A percentile compares a stretch with the other conserved stretches of the same genome.
Conservation (phyloP, 2,797 vertebrate genomes). For the Sitta carolinensis region DNA sequence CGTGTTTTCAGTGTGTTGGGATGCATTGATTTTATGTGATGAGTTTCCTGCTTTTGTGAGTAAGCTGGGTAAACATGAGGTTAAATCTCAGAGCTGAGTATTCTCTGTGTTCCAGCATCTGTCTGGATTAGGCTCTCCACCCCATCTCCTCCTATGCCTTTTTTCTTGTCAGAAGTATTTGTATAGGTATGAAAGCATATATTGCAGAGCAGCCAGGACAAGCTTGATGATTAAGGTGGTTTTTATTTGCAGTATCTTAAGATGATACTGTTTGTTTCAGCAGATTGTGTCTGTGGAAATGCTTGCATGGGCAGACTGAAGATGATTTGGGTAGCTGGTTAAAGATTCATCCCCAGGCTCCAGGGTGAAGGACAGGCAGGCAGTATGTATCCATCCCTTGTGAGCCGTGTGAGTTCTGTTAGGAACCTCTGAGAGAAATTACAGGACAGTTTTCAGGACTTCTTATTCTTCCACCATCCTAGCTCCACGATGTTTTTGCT, state of each 20-base stretch:
- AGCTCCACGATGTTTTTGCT: not conserved
- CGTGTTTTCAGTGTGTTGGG: not conserved
- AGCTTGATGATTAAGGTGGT: not conserved
- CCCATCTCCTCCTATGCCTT: not conserved
- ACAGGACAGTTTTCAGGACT: not conserved
- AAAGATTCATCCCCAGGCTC: not conserved
- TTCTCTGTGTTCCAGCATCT: not conserved
- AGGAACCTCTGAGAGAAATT: not conserved
- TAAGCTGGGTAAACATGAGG: not conserved
- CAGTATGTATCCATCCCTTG: not conserved
- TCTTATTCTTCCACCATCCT: not conserved
- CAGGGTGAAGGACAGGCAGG: not conserved
- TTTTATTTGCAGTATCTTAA: not conserved
- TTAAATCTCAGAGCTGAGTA: not conserved
- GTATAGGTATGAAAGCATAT: not conserved
- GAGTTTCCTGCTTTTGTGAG: not conserved
- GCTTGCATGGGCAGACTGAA: not conserved
- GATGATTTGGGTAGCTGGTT: not conserved
- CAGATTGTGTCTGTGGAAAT: not conserved
- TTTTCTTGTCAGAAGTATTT: not conserved
- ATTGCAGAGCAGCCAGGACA: rapidly evolving
- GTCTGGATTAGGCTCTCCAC: not conserved
- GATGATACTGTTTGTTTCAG: not conserved
- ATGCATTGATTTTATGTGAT: not conserved
- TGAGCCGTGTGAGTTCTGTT: rapidly evolving